Evolutionary conservation across 2,113 vertebrate genomes (phyloP), one percentile per base, ranked within the genome.

Genomic region (Pollachius pollachius): DNA sequence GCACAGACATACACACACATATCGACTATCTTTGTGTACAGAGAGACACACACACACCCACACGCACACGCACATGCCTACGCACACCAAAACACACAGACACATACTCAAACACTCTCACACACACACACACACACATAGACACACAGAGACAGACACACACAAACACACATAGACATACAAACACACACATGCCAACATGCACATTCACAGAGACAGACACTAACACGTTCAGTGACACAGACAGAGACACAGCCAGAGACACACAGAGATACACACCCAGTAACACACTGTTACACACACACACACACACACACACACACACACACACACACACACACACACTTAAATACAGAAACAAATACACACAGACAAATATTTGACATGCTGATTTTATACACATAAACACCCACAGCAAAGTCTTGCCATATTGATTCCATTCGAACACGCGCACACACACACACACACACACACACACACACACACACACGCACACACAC

Each of bases 121-220:
- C 30, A 34, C 30, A 34, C 30, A 34, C 30, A 34, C 30, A 69
- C 56, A 60, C 67, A 23, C 23, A 66, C 21, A 54, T 59, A 75
- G 54, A 68, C 67, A 30, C 25, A 18, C 17, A 59, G 5, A 0
- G 16, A 37, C 17, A 15, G 8, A 52, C 1, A 7, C 15, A 2
- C 34, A 16, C 52, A 58, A 6, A 16, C 11, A 67, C 41, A 52
- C 54, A 67, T 1, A n/a, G 13, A 19, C 23, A 34, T 11, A 27
- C 41, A 60, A 9, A 34, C 30, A 34, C 30, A 34, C 30, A 34
- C 30, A 34, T 7, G 6, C 30, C 30, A 34, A 34, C 30, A 34
- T 7, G 6, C 63, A 75, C 59, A 68, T 63, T 56, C 41, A 52
- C 62, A 67, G 2, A n/a, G 15, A 21, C 27, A 67, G 34, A 67